Evolutionary conservation across 2,888 invertebrate species (phyloP), one percentile per base, ranked within the genome.

Genomic region (Drosophila putrida): DNA sequence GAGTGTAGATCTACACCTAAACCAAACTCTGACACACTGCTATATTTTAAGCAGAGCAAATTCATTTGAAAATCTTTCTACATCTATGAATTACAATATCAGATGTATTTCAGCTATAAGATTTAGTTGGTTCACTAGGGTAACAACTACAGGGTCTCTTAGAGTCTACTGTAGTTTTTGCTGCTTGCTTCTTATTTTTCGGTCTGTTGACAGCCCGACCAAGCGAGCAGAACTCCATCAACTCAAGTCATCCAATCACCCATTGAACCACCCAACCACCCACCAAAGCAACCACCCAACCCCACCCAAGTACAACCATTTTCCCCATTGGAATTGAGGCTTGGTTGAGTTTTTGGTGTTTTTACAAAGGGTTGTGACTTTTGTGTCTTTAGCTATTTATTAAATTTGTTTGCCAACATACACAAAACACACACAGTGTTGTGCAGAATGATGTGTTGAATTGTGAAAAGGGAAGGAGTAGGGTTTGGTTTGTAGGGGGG

Each of bases 321-420:
- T 20, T 13, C 33, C 54, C 43, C 54, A 25, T 13, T 43, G 54
- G 54, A 55, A n/a, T 36, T 50, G 36, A 27, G 50, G 27, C 13
- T 50, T 38, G 38, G 27, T 15, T 15, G 58, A 58, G 47, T 58
- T 53, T 51, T 61, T 50, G 28, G 44, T 36, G 50, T 65, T 63
- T 59, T 59, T 75, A 66, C 83, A 84, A 84, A 84, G 83, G 85
- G 84, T 84, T 85, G 86, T 84, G 83, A 84, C 83, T 83, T 83
- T 82, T 86, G 76, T 85, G 70, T 86, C 78, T 78, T 84, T 82
- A 79, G 85, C 87, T 82, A 85, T 87, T 85, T 85, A 86, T 85
- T 85, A 87, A 85, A 85, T 81, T 85, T 85, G 86, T 85, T 86
- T 85, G 82, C 83, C 75, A 75, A 85, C 82, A 82, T 65, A 80